These are phyloP conservation scores for Xiphydria camelus DNA, from an alignment of 2,888 invertebrate genomes.

Conservation along the genomic window DNA sequence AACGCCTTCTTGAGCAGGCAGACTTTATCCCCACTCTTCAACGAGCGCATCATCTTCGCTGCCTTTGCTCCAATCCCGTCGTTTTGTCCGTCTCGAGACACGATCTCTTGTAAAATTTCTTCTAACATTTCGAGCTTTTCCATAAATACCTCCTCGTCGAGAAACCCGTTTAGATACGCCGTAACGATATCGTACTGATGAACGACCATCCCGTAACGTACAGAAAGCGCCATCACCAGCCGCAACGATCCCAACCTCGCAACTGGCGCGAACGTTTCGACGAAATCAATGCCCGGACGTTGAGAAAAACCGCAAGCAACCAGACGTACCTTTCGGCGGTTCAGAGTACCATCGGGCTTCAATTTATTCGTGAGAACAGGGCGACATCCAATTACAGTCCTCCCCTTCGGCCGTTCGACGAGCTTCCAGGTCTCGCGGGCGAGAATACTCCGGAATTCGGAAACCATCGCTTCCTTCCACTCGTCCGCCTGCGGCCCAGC, in stretches of 20 bases:
- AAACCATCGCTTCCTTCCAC: constrained; percentile 23
- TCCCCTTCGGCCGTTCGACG: no score
- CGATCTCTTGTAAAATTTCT: no score
- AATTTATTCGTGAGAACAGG: no score
- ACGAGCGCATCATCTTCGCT: background rate
- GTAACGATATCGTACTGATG: constrained; percentile 33
- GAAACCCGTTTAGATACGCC: constrained; percentile 31
- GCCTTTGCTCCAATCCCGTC: constrained; percentile 27
- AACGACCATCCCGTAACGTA: no score
- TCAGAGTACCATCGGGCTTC: constrained; percentile 9
- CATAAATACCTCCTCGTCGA: constrained; percentile 30
- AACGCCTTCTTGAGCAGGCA: background rate
- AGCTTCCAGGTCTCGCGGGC: no score
- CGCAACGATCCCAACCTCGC: no score
- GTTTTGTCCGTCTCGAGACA: no score
- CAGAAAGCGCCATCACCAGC: no score
- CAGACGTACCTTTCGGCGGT: constrained; percentile 28
- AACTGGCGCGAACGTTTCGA: constrained; percentile 37
- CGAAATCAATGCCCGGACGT: constrained; percentile 32
- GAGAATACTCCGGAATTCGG: no score
- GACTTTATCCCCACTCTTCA: background rate
- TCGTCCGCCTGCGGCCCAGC: no score
- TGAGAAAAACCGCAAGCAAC: constrained; percentile 35
- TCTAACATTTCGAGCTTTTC: no score
- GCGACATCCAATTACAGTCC: no score